A percentile compares a stretch with the other conserved stretches of the same genome.
Conservation (phyloP, 1,140 invertebrate genomes). For the Polypedilum vanderplanki region DNA sequence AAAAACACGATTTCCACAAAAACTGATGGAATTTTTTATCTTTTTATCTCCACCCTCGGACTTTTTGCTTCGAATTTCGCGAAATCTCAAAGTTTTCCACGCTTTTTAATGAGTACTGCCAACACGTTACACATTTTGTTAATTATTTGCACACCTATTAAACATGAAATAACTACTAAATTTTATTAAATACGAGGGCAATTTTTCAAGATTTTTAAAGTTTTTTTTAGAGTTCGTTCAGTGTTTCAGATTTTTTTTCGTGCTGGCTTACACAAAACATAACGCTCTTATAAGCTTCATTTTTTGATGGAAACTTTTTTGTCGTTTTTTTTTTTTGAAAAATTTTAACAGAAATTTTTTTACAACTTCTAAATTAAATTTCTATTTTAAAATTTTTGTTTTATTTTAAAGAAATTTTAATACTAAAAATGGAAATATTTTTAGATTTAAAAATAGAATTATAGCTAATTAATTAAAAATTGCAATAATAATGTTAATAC, state of each 20-base stretch:
- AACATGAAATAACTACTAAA: conserved; percentile 26
- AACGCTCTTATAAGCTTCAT: too few relatives aligned
- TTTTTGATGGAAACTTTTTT: too few relatives aligned
- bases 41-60: conserved; percentile 25
- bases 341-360: too few relatives aligned
- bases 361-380: too few relatives aligned
- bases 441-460: too few relatives aligned
- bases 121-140: conserved; percentile 11
- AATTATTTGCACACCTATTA: neutral
- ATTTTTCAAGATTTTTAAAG: neutral
- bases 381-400: too few relatives aligned
- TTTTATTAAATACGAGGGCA: conserved; percentile 18
- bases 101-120: conserved; percentile 16
- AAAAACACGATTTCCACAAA: conserved; percentile 25
- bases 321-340: too few relatives aligned
- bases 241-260: neutral
- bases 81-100: conserved; percentile 27
- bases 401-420: too few relatives aligned
- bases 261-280: neutral
- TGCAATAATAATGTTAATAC: too few relatives aligned
- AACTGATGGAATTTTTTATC: conserved; percentile 27
- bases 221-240: neutral
- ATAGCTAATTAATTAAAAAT: too few relatives aligned
- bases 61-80: neutral
- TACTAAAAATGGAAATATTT: too few relatives aligned